phyloP scores from a whole-genome alignment of 2,888 invertebrate genomes.

The Phengaris arion region DNA sequence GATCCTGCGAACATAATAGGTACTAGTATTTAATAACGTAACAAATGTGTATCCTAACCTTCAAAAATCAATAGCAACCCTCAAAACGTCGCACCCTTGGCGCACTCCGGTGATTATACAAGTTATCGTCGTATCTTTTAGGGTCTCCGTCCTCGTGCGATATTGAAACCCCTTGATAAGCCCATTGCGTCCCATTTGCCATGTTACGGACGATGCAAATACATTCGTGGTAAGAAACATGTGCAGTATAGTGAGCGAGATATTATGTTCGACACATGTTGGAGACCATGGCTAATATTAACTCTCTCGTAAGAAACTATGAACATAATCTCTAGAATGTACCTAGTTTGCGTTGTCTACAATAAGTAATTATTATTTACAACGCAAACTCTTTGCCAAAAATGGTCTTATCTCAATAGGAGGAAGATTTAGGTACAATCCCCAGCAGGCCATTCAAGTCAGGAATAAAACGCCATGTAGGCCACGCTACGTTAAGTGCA shows the following conservation, averaged over 20 bases:
- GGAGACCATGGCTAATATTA: background rate
- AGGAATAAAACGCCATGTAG: too few relatives aligned
- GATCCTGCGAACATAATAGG: background rate
- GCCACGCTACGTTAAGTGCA: too few relatives aligned
- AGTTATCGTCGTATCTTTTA: slow-evolving; percentile 37
- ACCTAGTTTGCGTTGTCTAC: too few relatives aligned
- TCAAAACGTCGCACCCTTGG: slow-evolving; percentile 41
- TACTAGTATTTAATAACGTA: slow-evolving; percentile 36
- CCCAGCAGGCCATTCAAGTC: too few relatives aligned
- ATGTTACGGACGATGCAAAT: slow-evolving; percentile 17
- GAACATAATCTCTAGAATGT: background rate
- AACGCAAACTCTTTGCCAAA: too few relatives aligned
- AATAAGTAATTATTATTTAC: too few relatives aligned
- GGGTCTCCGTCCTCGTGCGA: slow-evolving; percentile 35
- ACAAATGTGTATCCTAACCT: slow-evolving; percentile 42
- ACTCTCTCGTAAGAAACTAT: background rate
- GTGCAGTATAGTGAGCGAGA: background rate
- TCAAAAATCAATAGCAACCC: slow-evolving; percentile 46
- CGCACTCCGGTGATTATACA: slow-evolving; percentile 38
- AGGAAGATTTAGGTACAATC: too few relatives aligned
- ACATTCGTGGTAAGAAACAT: slow-evolving; percentile 1
- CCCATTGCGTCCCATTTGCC: slow-evolving; percentile 30
- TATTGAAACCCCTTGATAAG: slow-evolving; percentile 38
- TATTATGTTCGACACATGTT: background rate
- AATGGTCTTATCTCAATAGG: too few relatives aligned